Percentiles rank a stretch among this genome's conserved stretches.
phyloP scores from a whole-genome alignment of 1,140 invertebrate species.

The Drosophila yakuba region DNA sequence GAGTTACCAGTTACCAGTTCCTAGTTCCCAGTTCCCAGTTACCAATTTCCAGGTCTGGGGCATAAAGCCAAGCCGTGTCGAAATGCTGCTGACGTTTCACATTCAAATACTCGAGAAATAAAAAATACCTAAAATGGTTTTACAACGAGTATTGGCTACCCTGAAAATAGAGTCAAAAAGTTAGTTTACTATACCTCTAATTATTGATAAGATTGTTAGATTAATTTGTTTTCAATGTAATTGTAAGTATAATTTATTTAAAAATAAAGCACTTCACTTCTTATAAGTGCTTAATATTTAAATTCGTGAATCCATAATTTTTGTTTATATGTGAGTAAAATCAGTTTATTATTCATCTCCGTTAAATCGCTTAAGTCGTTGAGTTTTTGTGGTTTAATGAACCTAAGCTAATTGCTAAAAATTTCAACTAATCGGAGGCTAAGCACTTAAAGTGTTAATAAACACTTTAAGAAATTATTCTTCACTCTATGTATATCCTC shows the following conservation, averaged over 20 bases:
- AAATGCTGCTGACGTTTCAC: slow-evolving; percentile 80
- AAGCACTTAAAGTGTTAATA: not conserved
- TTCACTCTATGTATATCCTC: not conserved
- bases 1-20: not conserved
- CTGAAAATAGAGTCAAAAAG: slow-evolving; percentile 2
- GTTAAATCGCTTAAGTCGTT: too few species aligned
- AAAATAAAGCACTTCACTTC: too few species aligned
- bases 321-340: too few species aligned
- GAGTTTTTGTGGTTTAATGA: not conserved
- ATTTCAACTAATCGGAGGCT: not conserved
- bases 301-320: too few species aligned
- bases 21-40: slow-evolving; percentile 2
- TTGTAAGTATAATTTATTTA: too few species aligned
- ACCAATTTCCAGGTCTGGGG: slow-evolving; percentile 17
- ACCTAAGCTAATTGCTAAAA: not conserved
- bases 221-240: too few species aligned
- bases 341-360: too few species aligned
- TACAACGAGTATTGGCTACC: slow-evolving; percentile 30
- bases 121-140: not conserved
- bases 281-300: too few species aligned
- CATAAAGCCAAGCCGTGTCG: slow-evolving; percentile 62
- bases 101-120: slow-evolving; percentile 71
- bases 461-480: not conserved
- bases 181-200: too few species aligned
- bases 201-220: too few species aligned